Evolutionary conservation across 2,888 invertebrate genomes (phyloP).

Genomic region (Yponomeuta plumbellus): DNA sequence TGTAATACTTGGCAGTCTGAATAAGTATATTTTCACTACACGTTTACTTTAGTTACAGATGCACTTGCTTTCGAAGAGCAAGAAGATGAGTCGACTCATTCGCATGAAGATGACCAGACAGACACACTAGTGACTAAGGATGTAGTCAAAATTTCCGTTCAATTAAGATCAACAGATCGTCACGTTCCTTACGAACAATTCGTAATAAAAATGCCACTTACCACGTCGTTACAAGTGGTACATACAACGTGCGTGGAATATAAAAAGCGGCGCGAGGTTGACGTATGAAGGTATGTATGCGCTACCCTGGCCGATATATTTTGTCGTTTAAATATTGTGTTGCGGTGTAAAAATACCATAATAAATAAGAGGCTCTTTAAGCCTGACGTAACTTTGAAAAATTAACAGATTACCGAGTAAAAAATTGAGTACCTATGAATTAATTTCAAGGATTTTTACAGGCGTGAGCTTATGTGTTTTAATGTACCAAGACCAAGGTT

Average conservation of each 20-base stretch:
- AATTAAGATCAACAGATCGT: conserved; percentile 7
- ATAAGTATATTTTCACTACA: background rate
- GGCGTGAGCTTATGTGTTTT: too few species aligned
- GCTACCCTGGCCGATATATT: conserved; percentile 10
- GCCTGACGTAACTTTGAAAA: too few species aligned
- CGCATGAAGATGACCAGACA: too few species aligned
- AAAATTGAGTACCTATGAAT: too few species aligned
- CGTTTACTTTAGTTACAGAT: background rate
- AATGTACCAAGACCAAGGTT: too few species aligned
- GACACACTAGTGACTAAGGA: too few species aligned
- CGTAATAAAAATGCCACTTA: background rate
- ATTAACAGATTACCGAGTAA: too few species aligned
- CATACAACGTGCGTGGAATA: conserved; percentile 7
- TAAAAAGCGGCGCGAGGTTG: conserved; percentile 13
- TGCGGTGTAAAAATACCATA: background rate
- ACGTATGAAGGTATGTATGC: background rate
- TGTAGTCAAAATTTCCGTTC: background rate
- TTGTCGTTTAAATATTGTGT: conserved; percentile 6
- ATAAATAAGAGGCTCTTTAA: background rate
- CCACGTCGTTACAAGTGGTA: conserved; percentile 3
- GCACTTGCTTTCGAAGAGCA: too few species aligned
- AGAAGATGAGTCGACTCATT: too few species aligned
- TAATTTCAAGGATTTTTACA: too few species aligned
- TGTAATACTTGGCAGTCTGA: background rate
- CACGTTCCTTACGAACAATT: conserved; percentile 1